phyloP scores from a whole-genome alignment of 1,140 invertebrate species.

The Papilio helenus region DNA sequence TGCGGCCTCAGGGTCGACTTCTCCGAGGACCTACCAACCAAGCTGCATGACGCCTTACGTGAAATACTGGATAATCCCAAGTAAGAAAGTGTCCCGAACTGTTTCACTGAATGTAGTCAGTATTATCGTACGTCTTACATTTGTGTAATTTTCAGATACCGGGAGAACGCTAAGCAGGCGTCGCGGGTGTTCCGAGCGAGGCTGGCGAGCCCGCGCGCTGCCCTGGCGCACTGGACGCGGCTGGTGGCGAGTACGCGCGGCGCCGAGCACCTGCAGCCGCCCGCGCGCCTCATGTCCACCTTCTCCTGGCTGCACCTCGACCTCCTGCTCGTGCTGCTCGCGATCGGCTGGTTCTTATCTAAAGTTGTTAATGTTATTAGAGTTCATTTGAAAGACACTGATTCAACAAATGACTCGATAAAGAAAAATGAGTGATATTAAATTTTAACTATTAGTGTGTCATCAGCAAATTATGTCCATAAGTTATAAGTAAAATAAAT shows the following conservation, averaged over 20 bases:
- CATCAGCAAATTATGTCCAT: no score
- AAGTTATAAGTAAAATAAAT: no score
- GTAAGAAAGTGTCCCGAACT: conserved; percentile 38
- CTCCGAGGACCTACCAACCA: conserved; percentile 45
- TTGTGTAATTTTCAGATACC: conserved; percentile 48
- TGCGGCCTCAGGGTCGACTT: conserved; percentile 50
- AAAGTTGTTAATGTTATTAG: conserved; percentile 55
- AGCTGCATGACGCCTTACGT: conserved; percentile 50
- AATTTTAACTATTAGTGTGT: no score
- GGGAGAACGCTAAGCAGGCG: conserved; percentile 43
- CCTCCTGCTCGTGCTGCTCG: conserved; percentile 43
- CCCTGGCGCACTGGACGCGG: conserved; percentile 58
- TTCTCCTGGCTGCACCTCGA: conserved; percentile 53
- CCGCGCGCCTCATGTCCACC: conserved; percentile 46
- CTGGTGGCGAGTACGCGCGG: conserved; percentile 53
- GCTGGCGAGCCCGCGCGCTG: conserved; percentile 46
- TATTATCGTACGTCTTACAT: not conserved
- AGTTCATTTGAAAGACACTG: conserved; percentile 39
- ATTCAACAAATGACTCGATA: not conserved
- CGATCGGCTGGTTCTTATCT: conserved; percentile 54
- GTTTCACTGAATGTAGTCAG: no score
- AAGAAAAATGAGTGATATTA: conserved; percentile 12
- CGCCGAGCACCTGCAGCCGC: conserved; percentile 55
- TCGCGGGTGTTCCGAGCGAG: conserved; percentile 52
- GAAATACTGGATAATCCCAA: conserved; percentile 53